Evolutionary conservation across 2,888 invertebrate species (phyloP), one percentile per base, ranked within the genome.

Genomic region (Rosalia funebris): DNA sequence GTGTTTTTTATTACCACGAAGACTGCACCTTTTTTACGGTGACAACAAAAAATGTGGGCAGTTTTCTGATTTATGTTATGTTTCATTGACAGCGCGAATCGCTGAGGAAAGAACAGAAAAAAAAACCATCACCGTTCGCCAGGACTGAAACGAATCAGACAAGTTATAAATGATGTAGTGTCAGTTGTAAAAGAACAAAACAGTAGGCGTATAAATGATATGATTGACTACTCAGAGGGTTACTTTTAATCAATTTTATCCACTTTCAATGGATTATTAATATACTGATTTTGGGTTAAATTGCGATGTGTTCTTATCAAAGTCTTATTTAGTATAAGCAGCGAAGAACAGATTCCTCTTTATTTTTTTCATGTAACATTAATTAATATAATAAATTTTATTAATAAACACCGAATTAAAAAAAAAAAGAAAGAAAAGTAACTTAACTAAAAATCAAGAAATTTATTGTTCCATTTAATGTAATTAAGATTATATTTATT

Each of bases 151-250:
- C 11, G 10, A 3, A 34, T 34, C 34, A 11, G 34, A 34, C 34
- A n/a, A 34, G 34, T 34, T 34, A 34, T 34, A 34, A 34, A 34
- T 34, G 34, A 34, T 34, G 34, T 34, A 34, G 34, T n/a, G 34
- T 11, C 34, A 25, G 25, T 25, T 25, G 34, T 34, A 2, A 25
- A 34, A n/a, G 34, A 34, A 34, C 11, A 34, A 34, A 34, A n/a
- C 11, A n/a, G 2, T 5, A 7, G 34, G 34, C 11, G 11, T 34
- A 10, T n/a, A 34, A n/a, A 34, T 34, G 11, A 25, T 25, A 25
- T 7, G 7, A 25, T 25, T 25, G 4, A 25, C 25, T 25, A 7
- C 4, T 25, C 25, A 25, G 25, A 25, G 7, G 3, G 7, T 25
- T 25, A 25, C 7, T 25, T 25, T 25, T 25, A 25, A 25, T 7